Evolutionary conservation across 1,140 invertebrate genomes (phyloP), one percentile per base, ranked within the genome.

Genomic region (Pissodes strobi): DNA sequence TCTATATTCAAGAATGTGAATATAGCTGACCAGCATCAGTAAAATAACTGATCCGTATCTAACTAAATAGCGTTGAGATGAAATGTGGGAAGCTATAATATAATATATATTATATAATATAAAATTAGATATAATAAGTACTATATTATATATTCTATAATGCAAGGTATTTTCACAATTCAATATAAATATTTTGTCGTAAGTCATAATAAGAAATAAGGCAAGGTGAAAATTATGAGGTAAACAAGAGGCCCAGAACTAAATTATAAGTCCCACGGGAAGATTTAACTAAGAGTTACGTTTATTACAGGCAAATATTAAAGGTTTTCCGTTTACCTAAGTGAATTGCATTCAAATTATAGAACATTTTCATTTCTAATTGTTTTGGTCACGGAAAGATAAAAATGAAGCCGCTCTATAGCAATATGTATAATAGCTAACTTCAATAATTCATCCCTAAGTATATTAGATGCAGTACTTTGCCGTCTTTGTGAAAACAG

Each of bases 291-390:
- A 9, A 68, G 64, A 68, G 64, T 68, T 68, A 68, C 58, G 66
- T 55, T 68, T 64, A 68, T 49, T 45, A 52, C 43, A 34, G 19
- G 34, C 18, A 58, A 64, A 56, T 68, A 68, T 68, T 60, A 61
- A 55, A 53, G 66, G 53, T 53, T 55, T 64, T 41, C 39, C 37
- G 51, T 59, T 48, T 62, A 52, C 25, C 57, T 64, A 68, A 68
- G 66, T 68, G 57, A 64, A 68, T 68, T 68, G 41, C 66, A 64
- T 68, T 68, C 61, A 49, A 68, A 64, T 68, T 68, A 68, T 64
- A 53, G 49, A 64, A 67, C 60, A 27, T 52, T 67, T 43, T 57
- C 53, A 43, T 48, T 49, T 64, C 30, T 68, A 64, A 68, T 68
- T 64, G 66, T 27, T 48, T 61, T 13, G 48, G 65, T 62, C 58